Evolutionary conservation across 2,797 vertebrate species (phyloP).

Genomic region (Acestrorhynchus altus): DNA sequence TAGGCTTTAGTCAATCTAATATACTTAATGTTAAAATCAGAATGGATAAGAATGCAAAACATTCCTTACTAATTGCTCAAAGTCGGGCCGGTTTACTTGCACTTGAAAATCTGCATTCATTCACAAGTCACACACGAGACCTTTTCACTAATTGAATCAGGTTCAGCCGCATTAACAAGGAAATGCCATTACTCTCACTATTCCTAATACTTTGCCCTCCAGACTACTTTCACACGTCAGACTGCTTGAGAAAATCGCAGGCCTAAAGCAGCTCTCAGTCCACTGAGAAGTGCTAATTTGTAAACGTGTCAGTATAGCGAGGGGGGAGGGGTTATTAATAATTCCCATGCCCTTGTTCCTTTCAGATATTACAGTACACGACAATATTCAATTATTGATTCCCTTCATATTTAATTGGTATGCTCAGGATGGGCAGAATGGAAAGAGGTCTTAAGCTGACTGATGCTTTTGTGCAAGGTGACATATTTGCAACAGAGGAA

Average conservation of each 20-base stretch:
- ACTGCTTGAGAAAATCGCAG: slow-evolving; percentile 67
- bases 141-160: slow-evolving; percentile 71
- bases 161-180: slow-evolving; percentile 65
- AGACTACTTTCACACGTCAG: slow-evolving; percentile 79
- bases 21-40: background rate
- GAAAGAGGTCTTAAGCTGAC: slow-evolving; percentile 1
- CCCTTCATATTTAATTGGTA: slow-evolving; percentile 21
- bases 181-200: slow-evolving; percentile 65
- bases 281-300: slow-evolving; percentile 77
- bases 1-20: background rate
- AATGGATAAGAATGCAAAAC: slow-evolving; percentile 2
- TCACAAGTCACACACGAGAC: slow-evolving; percentile 26
- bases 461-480: slow-evolving; percentile 11
- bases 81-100: slow-evolving; percentile 18
- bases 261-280: slow-evolving; percentile 69
- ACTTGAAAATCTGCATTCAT: slow-evolving; percentile 24
- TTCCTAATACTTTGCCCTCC: slow-evolving; percentile 71
- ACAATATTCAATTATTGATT: slow-evolving; percentile 53
- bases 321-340: slow-evolving; percentile 64
- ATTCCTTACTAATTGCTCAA: slow-evolving; percentile 10
- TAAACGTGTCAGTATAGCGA: slow-evolving; percentile 67
- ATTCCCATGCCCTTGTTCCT: slow-evolving; percentile 60
- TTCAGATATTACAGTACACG: slow-evolving; percentile 44
- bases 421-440: slow-evolving; percentile 9
- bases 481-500: slow-evolving; percentile 2